Evolutionary conservation across 2,888 invertebrate genomes (phyloP).

Genomic region (Aporophyla lueneburgensis): DNA sequence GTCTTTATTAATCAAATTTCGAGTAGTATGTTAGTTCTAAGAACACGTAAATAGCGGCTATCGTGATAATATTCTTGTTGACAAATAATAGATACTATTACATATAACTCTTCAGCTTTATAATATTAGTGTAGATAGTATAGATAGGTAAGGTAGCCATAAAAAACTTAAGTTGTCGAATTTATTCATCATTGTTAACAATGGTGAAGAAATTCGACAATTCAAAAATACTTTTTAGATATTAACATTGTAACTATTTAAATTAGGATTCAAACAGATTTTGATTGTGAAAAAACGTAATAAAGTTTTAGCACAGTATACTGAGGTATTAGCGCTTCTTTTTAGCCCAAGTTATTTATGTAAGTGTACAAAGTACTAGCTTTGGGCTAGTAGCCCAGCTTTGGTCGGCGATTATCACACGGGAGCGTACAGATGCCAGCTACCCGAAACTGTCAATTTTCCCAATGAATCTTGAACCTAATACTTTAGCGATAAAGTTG

Average conservation of each 20-base stretch:
- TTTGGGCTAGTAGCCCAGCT: too few species aligned
- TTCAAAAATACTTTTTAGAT: background rate
- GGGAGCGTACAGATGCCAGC: too few species aligned
- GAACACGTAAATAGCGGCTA: constrained; percentile 1
- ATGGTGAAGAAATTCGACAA: background rate
- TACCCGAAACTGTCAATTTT: too few species aligned
- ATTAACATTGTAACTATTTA: background rate
- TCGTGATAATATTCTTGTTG: constrained; percentile 2
- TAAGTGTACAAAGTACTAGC: too few species aligned
- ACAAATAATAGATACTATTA: constrained; percentile 8
- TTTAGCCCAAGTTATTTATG: too few species aligned
- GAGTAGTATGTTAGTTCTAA: constrained; percentile 5
- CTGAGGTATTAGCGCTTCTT: too few species aligned
- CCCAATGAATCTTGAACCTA: too few species aligned
- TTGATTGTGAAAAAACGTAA: background rate
- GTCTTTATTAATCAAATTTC: background rate
- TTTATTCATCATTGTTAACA: too few species aligned
- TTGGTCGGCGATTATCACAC: background rate
- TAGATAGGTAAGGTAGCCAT: background rate
- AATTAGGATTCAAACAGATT: background rate
- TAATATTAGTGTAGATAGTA: too few species aligned
- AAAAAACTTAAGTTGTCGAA: too few species aligned
- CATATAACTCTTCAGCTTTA: too few species aligned
- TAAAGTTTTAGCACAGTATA: background rate
- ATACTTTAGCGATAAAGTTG: too few species aligned